These are phyloP conservation scores for Capitella teleta DNA, from an alignment of 1,140 invertebrate species.

Conservation along the genomic window DNA sequence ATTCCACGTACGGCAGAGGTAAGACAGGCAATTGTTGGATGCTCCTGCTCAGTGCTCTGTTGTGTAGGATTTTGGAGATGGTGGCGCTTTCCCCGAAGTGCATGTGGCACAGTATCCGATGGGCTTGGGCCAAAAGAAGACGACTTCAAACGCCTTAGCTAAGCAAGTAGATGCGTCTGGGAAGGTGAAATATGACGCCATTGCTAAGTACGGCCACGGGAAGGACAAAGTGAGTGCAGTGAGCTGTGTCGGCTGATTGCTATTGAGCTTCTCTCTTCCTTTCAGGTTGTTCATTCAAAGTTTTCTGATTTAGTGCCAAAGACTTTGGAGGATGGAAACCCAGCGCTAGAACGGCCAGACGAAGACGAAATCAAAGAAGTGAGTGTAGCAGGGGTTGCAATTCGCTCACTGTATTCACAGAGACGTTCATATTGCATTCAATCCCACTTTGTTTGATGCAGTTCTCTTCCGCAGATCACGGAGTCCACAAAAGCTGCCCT, in stretches of 20 bases:
- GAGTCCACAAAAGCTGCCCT: conserved; percentile 39
- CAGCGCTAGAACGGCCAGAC: conserved; percentile 69
- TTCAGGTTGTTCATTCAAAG: conserved; percentile 87
- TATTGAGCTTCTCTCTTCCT: conserved; percentile 19
- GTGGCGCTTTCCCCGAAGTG: conserved; percentile 97
- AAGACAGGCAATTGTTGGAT: too few species aligned
- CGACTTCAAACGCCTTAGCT: conserved; percentile 66
- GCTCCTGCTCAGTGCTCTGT: too few species aligned
- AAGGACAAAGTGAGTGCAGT: conserved; percentile 67
- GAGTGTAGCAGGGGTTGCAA: not conserved
- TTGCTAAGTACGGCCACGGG: conserved; percentile 85
- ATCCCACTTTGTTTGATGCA: not conserved
- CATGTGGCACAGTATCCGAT: conserved; percentile 93
- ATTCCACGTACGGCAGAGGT: conserved; percentile 76
- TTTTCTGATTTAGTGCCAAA: conserved; percentile 83
- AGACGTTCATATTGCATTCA: not conserved
- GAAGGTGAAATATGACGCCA: conserved; percentile 93
- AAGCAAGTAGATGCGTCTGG: conserved; percentile 76
- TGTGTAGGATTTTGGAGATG: conserved; percentile 72
- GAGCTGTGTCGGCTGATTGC: not conserved
- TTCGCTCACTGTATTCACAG: not conserved
- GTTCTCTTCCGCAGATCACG: conserved; percentile 22
- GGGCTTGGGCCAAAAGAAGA: conserved; percentile 56
- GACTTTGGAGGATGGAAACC: conserved; percentile 83
- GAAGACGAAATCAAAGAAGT: conserved; percentile 75